A percentile compares a stretch with the other conserved stretches of the same genome.
These are phyloP conservation scores for Tigriopus japonicus DNA, from an alignment of 1,140 invertebrate species.

Conservation along the genomic window DNA sequence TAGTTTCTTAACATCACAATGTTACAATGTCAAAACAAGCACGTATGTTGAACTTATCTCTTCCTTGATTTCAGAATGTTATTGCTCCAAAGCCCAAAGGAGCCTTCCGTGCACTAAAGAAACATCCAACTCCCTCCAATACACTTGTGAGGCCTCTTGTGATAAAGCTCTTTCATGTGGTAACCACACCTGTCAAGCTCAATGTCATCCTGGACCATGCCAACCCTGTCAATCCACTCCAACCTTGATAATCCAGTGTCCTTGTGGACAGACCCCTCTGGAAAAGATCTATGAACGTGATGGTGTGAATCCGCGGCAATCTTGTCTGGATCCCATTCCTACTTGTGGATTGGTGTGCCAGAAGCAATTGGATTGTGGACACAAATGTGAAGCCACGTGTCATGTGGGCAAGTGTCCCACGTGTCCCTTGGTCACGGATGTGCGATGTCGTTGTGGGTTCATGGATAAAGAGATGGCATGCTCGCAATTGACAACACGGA, in stretches of 20 bases:
- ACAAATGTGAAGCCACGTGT: slow-evolving; percentile 50
- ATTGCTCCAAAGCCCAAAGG: slow-evolving; percentile 34
- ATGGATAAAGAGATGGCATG: slow-evolving; percentile 64
- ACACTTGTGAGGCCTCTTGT: slow-evolving; percentile 27
- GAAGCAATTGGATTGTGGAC: slow-evolving; percentile 62
- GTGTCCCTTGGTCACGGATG: slow-evolving; percentile 51
- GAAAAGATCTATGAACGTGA: slow-evolving; percentile 21
- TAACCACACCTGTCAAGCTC: slow-evolving; percentile 20
- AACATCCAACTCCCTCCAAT: slow-evolving; percentile 21
- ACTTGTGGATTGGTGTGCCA: slow-evolving; percentile 58
- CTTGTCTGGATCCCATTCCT: slow-evolving; percentile 67
- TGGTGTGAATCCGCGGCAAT: slow-evolving; percentile 24
- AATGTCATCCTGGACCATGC: slow-evolving; percentile 23
- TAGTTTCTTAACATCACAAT: too few relatives aligned
- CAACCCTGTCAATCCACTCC: slow-evolving; percentile 39
- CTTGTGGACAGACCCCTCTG: slow-evolving; percentile 52
- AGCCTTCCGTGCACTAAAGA: slow-evolving; percentile 31
- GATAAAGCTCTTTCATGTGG: slow-evolving; percentile 6
- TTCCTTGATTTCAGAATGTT: slow-evolving; percentile 34
- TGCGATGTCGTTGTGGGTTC: slow-evolving; percentile 77
- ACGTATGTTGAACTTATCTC: too few relatives aligned
- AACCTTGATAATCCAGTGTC: slow-evolving; percentile 48
- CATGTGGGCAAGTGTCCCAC: slow-evolving; percentile 61
- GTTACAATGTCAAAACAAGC: too few relatives aligned
- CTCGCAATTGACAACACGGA: slow-evolving; percentile 41